Base-by-base conservation (phyloP, 1,140 invertebrate genomes). In the Drosophila nigromelanica region DNA sequence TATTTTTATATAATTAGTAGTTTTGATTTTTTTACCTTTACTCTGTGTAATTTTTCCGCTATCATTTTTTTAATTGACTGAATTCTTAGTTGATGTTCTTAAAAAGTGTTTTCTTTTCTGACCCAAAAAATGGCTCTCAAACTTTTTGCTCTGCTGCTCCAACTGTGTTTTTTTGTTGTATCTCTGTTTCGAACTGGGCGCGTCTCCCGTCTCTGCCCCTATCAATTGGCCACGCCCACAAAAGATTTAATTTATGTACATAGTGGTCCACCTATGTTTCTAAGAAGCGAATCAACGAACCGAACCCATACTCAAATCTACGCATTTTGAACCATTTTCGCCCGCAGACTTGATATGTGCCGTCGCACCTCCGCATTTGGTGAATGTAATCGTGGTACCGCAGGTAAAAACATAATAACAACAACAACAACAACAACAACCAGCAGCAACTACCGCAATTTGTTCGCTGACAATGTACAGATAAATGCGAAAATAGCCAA, bases 291-390 rank as follows among this genome's bases (percentile, higher is more conserved):
- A 35, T 7, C 50, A 60, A 60, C 55, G 39, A 69, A 73, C 40
- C 47, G 73, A 66, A 69, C 30, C 15, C 14, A 48, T 69, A 74
- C 54, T 42, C 50, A 81, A 81, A 64, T 81, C 71, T 67, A 89
- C 82, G 83, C 72, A 87, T 89, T 86, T 87, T 78, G 61, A 92
- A 92, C 91, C 52, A 80, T 83, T 89, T 89, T 89, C 83, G 83
- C 73, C 96, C 96, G 93, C 97, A 98, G 97, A 97, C 97, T 98
- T 95, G 98, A 98, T 96, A 98, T 98, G 97, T 98, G 98, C 96
- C 96, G 97, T 94, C 95, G 97, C 94, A 96, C 97, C 94, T 97
- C 96, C 94, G 95, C 96, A 92, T 96, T 96, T 94, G 97, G 98
- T 93, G 95, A 96, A 93, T 98, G 97, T 96, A 98, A 98, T 95